Evolutionary conservation across 1,140 invertebrate genomes (phyloP), one percentile per base, ranked within the genome.

Genomic region (Ceratina japonica): DNA sequence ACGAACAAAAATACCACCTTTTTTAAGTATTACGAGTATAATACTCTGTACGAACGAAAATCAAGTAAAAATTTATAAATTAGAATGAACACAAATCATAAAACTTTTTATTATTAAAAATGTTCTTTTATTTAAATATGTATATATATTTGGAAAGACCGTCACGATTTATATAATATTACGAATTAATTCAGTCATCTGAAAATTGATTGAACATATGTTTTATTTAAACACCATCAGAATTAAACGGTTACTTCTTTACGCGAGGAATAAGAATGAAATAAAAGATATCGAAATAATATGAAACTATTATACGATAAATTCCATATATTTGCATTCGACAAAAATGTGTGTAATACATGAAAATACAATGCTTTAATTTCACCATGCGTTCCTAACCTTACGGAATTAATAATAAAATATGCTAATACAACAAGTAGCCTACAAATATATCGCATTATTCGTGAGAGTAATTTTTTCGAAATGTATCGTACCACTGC

Each of bases 371-470:
- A 31, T 27, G 18, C 18, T 54, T 24, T 16, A 18, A 16, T 27
- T 54, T 54, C 12, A 75, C 18, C 75, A 64, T 20, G 64, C 44
- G 54, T 54, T 69, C 70, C 70, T 82, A 82, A 82, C 80, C 80
- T 82, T 51, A 13, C 8, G 20, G 12, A 62, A 73, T 79, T 56
- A 73, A 16, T 18, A 16, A 56, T 51, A 61, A 75, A 59, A 24
- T n/a, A 31, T 70, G 20, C 24, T 75, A 15, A 8, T n/a, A 15
- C 3, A 49, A 51, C 31, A 20, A n/a, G 13, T 69, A 79, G n/a
- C 49, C 51, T 58, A 31, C 10, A 52, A 66, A 22, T 37, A 56
- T 31, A 70, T n/a, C 22, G 20, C 10, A 15, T 22, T 49, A 44
- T 31, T 24, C 2, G 16, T 13, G 15, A 70, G 49, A 13, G 15